Percentiles rank a stretch among this genome's conserved stretches.
Evolutionary conservation across 1,140 invertebrate genomes (phyloP).

Genomic region (Scaptomyza graminum): DNA sequence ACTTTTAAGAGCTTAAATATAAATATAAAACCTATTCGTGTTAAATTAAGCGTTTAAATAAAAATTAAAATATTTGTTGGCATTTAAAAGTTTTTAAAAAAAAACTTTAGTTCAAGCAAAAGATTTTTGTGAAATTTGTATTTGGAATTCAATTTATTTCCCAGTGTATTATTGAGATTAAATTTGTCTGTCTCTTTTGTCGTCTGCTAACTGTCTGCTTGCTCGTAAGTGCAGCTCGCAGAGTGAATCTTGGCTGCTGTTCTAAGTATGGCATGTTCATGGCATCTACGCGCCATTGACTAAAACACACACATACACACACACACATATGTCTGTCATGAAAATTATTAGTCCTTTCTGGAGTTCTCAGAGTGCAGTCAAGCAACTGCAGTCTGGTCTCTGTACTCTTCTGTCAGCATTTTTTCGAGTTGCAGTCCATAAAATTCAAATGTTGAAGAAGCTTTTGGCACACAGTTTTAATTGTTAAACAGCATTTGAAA

Average conservation of each 20-base stretch:
- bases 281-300: slow-evolving; percentile 43
- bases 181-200: slow-evolving; percentile 17
- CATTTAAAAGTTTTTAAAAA: no score
- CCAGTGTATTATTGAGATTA: slow-evolving; percentile 21
- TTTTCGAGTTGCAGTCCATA: slow-evolving; percentile 59
- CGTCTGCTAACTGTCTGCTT: slow-evolving; percentile 31
- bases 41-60: no score
- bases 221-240: slow-evolving; percentile 37
- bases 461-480: slow-evolving; percentile 76
- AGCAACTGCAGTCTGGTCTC: slow-evolving; percentile 43
- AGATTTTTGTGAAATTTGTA: no score
- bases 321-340: slow-evolving; percentile 12
- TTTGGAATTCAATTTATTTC: neutral
- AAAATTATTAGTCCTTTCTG: slow-evolving; percentile 56
- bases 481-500: slow-evolving; percentile 53
- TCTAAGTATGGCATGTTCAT: slow-evolving; percentile 62
- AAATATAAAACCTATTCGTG: no score
- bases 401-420: slow-evolving; percentile 55
- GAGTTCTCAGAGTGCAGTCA: slow-evolving; percentile 46
- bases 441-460: slow-evolving; percentile 67
- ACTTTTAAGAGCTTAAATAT: no score
- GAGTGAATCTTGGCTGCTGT: slow-evolving; percentile 51
- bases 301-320: neutral
- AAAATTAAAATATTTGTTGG: no score
- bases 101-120: no score